Conservation (phyloP, 2,113 vertebrate genomes). For the Scytalopus superciliaris region DNA sequence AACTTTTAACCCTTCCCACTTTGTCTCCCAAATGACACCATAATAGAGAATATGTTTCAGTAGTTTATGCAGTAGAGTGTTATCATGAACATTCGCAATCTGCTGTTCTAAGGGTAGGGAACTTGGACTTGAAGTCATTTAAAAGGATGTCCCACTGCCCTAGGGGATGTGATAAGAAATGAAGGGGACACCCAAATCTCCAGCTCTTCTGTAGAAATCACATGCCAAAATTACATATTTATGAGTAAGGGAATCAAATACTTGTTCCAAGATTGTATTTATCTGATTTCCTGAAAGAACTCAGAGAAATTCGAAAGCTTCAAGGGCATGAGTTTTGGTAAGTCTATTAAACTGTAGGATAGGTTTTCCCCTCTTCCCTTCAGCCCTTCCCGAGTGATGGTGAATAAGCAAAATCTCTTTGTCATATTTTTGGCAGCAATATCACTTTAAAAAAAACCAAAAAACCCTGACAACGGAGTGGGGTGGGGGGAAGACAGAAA, state of each 20-base stretch:
- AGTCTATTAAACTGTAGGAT: not conserved
- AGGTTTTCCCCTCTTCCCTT: not conserved
- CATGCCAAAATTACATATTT: not conserved
- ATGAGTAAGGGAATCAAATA: not conserved
- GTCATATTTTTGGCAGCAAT: not conserved
- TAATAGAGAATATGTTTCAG: not conserved
- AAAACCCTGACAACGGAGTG: not conserved
- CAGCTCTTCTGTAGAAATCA: not conserved
- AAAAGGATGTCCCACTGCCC: not conserved
- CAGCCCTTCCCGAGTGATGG: not conserved
- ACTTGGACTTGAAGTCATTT: not conserved
- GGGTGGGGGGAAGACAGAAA: accelerated
- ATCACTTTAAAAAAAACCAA: not conserved
- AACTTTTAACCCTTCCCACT: not conserved
- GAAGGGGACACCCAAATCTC: not conserved
- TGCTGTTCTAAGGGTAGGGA: not conserved
- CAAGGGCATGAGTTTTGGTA: not conserved
- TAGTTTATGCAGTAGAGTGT: not conserved
- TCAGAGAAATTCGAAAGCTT: not conserved
- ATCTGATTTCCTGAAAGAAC: not conserved
- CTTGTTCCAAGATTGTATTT: not conserved
- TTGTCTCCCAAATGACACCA: not conserved
- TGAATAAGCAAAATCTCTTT: not conserved
- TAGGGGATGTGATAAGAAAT: not conserved
- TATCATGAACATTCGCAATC: not conserved